Base-by-base conservation (phyloP, 1,140 invertebrate species). In the Drosophila santomea region DNA sequence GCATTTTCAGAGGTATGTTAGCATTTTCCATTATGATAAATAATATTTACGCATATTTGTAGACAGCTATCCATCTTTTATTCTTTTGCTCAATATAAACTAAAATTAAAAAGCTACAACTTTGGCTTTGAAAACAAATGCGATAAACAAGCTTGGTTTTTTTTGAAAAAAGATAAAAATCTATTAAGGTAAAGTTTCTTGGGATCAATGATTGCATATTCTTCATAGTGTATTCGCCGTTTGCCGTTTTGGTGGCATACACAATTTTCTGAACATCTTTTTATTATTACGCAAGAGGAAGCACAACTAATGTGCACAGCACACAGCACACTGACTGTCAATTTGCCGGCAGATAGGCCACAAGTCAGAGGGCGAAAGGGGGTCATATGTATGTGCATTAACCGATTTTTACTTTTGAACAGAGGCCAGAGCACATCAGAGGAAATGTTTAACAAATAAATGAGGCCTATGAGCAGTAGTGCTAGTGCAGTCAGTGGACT, bases 291-390 rank as follows among this genome's bases (percentile, higher is more conserved):
- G 73, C 67, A 74, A 69, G 67, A 28, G 55, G 67, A 86, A 82
- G 78, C 82, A 58, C 82, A 86, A 86, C 82, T 85, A 86, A 86
- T 86, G 74, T 81, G 62, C 74, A 76, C 58, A 74, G 68, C 67
- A 78, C 81, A 77, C 72, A 20, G 20, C 20, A 78, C 81, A 77
- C 72, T 76, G 81, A 61, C 81, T 85, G 68, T 85, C 67, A 85
- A 85, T 81, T 86, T 74, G 54, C 57, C 11, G 35, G 17, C 36
- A 12, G 20, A 74, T 36, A 41, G 20, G 35, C 12, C 62, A 38
- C 25, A n/a, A 71, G 15, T 32, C 61, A 66, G 25, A 56, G 43
- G 36, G 23, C 20, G 36, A 66, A 43, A 38, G 4, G 20, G 61
- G 20, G 10, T 32, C 20, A 41, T 20, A n/a, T 39, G 10, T 20